A percentile compares a stretch with the other conserved stretches of the same genome.
These are phyloP conservation scores for Myathropa florea DNA, from an alignment of 2,888 invertebrate genomes.

Conservation along the genomic window DNA sequence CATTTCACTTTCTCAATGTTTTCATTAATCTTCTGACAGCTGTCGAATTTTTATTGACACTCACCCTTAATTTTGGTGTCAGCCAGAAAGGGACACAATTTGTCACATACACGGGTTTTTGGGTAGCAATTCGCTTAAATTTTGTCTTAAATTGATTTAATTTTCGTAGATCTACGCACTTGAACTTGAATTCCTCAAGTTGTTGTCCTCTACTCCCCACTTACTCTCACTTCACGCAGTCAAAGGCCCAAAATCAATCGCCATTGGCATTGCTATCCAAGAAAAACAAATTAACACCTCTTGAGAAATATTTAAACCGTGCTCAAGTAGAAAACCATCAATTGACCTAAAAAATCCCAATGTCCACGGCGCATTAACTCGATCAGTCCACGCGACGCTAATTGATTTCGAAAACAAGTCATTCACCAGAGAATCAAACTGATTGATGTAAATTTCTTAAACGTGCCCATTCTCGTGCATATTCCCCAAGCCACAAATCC, in stretches of 20 bases:
- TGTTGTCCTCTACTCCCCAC: neutral
- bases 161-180: neutral
- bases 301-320: neutral
- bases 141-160: too few relatives aligned
- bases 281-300: neutral
- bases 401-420: neutral
- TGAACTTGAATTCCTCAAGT: neutral
- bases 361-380: neutral
- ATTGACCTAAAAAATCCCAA: neutral
- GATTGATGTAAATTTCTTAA: neutral
- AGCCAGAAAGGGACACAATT: too few relatives aligned
- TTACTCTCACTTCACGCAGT: neutral
- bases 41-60: too few relatives aligned
- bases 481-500: neutral
- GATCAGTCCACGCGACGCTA: neutral
- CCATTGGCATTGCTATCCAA: neutral
- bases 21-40: too few relatives aligned
- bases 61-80: too few relatives aligned
- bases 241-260: neutral
- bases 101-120: too few relatives aligned
- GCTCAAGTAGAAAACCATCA: neutral
- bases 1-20: too few relatives aligned
- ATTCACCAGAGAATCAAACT: neutral
- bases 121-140: too few relatives aligned
- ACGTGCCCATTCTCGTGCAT: neutral